Evolutionary conservation across 2,113 vertebrate species (phyloP), one percentile per base, ranked within the genome.

Genomic region (Chaetodon trifascialis): DNA sequence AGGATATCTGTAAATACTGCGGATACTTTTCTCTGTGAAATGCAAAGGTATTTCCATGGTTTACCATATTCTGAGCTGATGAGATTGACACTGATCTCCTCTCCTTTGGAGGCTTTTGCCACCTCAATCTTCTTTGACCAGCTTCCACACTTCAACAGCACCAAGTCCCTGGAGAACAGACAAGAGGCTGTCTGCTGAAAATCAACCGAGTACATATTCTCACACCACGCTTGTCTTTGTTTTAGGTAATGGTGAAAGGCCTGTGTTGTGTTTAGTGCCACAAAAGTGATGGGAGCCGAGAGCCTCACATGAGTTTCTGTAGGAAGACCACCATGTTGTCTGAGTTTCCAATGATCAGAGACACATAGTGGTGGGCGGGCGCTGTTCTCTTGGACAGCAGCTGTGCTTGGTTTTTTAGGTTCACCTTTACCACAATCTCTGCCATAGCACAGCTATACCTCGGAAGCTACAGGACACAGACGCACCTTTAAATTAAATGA

Each of bases 21-120:
- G 30, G 4, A 17, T 40, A 42, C 36, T 56, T 44, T 47, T 65
- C 5, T 25, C 11, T 55, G 38, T 7, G 17, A 63, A 63, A 38
- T 66, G 65, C 21, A 40, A 59, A 72, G 7, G 2, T 19, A 51
- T 70, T 63, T 64, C n/a, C 11, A 40, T 19, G 34, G 7, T 36
- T 70, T 79, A 99, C 98, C 98, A 73, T 97, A 99, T 90, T 99
- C 97, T 91, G 97, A 98, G 93, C 98, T 99, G 87, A 99, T 97
- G 86, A 99, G 92, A 94, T 97, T 95, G 92, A 99, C 91, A 88
- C 93, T 96, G 88, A 99, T 94, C 68, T 97, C 96, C 79, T 96
- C 95, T 93, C 96, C 97, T 80, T 92, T 94, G 16, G 93, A 82
- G 84, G 95, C 87, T 94, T 95, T 97, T 42, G 89, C 89, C 78